These are phyloP conservation scores for Acleris cristana DNA, from an alignment of 2,888 invertebrate genomes.

Conservation along the genomic window DNA sequence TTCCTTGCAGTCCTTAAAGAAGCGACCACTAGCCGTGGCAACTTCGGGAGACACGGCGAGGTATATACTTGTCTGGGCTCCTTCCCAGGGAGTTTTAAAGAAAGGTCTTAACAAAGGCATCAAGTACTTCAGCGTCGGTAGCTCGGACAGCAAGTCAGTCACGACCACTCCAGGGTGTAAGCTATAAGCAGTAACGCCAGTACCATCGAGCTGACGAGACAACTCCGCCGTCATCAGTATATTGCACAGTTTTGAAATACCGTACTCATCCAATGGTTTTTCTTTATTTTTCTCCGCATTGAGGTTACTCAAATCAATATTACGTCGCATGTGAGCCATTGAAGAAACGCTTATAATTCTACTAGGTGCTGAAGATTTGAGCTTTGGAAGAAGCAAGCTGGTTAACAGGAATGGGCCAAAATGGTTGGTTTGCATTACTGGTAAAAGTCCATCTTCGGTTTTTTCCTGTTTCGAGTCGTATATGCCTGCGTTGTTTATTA, in stretches of 20 bases:
- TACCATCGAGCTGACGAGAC: constrained; percentile 86
- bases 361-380: constrained; percentile 51
- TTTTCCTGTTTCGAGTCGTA: constrained; percentile 55
- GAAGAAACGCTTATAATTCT: constrained; percentile 72
- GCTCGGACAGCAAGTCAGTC: constrained; percentile 77
- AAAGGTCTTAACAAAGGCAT: constrained; percentile 15
- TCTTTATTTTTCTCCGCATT: constrained; percentile 51
- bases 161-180: constrained; percentile 92
- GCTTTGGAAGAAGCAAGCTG: constrained; percentile 75
- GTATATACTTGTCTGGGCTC: constrained; percentile 69
- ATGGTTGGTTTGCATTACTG: constrained; percentile 78
- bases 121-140: background rate
- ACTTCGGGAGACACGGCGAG: constrained; percentile 67
- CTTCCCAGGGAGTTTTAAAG: constrained; percentile 36
- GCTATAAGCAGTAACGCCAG: constrained; percentile 89
- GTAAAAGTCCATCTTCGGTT: constrained; percentile 83
- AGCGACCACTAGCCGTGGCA: constrained; percentile 78
- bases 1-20: constrained; percentile 78
- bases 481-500: constrained; percentile 82
- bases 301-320: constrained; percentile 57
- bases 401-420: constrained; percentile 86
- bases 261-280: constrained; percentile 43
- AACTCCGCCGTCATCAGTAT: constrained; percentile 89
- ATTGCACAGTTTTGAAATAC: constrained; percentile 89
- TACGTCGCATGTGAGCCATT: constrained; percentile 50